These are phyloP conservation scores for Manis javanica DNA, from an alignment of 2,797 vertebrate species.

Conservation along the genomic window DNA sequence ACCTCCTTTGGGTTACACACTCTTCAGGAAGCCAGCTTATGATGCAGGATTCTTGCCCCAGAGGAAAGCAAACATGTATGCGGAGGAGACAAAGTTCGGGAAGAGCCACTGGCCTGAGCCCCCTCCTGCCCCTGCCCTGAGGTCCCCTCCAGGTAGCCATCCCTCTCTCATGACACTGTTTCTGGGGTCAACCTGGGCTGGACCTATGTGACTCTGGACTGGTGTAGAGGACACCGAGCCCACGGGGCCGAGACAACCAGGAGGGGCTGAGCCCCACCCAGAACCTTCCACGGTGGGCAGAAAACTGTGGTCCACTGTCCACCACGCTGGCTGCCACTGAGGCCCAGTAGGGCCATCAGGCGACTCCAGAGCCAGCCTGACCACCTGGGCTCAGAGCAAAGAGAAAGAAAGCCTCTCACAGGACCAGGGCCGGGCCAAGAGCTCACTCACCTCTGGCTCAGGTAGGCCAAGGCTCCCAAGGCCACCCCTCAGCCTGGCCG, in stretches of 20 bases:
- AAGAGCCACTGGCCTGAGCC: neutral
- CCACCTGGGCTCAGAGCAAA: rapidly evolving
- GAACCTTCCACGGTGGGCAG: neutral
- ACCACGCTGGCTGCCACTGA: rapidly evolving
- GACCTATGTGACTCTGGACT: neutral
- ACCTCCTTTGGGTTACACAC: neutral
- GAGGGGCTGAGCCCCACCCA: neutral
- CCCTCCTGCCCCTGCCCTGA: neutral
- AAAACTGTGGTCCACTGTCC: neutral
- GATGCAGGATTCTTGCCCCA: rapidly evolving
- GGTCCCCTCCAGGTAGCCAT: neutral
- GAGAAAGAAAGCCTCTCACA: neutral
- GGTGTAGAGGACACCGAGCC: no score
- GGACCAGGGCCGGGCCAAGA: neutral
- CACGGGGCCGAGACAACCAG: neutral
- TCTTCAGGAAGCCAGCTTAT: neutral
- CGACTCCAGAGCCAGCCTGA: neutral
- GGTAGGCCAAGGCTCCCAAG: neutral
- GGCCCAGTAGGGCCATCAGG: no score
- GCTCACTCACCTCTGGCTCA: neutral
- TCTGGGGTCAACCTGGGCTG: neutral
- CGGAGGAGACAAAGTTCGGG: rapidly evolving
- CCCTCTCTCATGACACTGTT: neutral
- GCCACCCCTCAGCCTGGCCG: neutral
- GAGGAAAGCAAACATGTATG: rapidly evolving